Evolutionary conservation across 2,888 invertebrate species (phyloP), one percentile per base, ranked within the genome.

Genomic region (Clostera curtula): DNA sequence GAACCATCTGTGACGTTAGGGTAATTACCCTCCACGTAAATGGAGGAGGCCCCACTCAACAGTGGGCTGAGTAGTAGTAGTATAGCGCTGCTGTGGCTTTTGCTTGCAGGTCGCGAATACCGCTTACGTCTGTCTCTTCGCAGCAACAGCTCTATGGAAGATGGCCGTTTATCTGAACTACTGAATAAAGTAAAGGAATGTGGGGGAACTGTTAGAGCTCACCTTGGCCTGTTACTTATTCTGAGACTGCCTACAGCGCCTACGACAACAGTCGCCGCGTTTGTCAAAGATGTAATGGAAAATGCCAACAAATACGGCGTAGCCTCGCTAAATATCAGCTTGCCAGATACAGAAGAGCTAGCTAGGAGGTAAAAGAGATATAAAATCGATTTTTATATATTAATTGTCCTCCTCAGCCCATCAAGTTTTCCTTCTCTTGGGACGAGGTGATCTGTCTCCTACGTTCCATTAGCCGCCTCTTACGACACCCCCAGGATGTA

Each of bases 271-370:
- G 69, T 71, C 0, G 71, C 73, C 0, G 41, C 36, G 0, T 43
- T 82, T 2, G 39, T 76, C 4, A 56, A 48, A 12, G 62, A 74
- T 13, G 23, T 76, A 0, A 49, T 48, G 0, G 42, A 54, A 0
- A 62, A 74, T 12, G 20, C 59, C 0, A 25, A 25, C 3, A 40
- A 36, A 18, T 80, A 70, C 25, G 70, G 71, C 0, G 49, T 82
- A 6, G 43, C 48, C 0, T 63, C 74, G 1, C 48, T 80, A 34
- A 58, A 60, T 24, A 60, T 82, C 17, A 72, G 64, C 20, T 45
- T 80, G 17, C 66, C 80, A 0, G 80, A 82, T 43, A 63, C 69
- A 2, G 73, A 77, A 19, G 80, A 82, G 38, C 66, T 77, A 2
- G 68, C 57, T 34, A 59, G 48, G 29, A 70, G 80, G 80, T 80